Base-by-base conservation (phyloP, 1,140 invertebrate species). In the Drosophila elegans region DNA sequence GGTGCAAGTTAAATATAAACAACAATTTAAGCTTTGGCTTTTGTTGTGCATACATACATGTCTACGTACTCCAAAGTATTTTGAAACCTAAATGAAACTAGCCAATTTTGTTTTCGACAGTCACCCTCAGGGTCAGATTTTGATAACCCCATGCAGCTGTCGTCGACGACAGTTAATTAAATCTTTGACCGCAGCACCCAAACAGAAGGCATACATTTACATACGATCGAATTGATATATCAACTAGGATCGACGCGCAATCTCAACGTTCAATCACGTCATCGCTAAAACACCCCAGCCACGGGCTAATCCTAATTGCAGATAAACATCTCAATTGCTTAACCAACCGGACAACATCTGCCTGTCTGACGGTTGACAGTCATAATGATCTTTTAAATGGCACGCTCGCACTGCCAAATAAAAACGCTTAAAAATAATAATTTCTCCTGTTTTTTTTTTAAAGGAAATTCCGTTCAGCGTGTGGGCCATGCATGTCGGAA, bases 361-460 rank as follows among this genome's bases (percentile, higher is more conserved):
- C 67, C 59, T 63, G 59, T 82, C 69, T 55, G 46, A 59, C 62
- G 61, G 45, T 81, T 86, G 83, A 88, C 64, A 85, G 57, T 75
- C 75, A 66, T 85, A 89, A 89, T 89, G 84, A 90, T 89, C 62
- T 89, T 89, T 89, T 89, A 89, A 89, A 89, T 89, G 79, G 62
- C 63, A 80, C 73, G 64, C 68, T 89, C 53, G 32, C n/a, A 51
- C 49, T 62, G 76, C 42, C 74, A 72, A 82, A 63, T 53, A 57
- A 82, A 66, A 78, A 34, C 75, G 79, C 80, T 86, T 77, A 90
- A 90, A 89, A 84, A 84, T 80, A 79, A 80, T 78, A 82, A 86
- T 75, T 72, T 69, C 41, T 62, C 78, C 29, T 32, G 29, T 74
- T 46, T 69, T 74, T 69, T 74, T 79, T 76, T 53, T 60, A 45